Evolutionary conservation across 2,888 invertebrate species (phyloP).

Genomic region (Nomada hirtipes): DNA sequence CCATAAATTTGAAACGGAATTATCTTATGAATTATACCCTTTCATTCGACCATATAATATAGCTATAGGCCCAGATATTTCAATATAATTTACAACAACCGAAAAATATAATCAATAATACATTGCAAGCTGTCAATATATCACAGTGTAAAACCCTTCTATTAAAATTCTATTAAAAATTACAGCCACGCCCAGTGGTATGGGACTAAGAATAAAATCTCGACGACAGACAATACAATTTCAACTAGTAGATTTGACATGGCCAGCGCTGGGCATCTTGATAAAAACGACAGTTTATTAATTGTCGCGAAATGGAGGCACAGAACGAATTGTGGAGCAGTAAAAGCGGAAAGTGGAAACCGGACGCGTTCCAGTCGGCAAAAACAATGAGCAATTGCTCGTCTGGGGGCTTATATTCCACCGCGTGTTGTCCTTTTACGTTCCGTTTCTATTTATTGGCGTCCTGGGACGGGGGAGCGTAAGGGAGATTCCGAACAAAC

Average conservation of each 20-base stretch:
- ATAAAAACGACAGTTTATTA: conserved; percentile 34
- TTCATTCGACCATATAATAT: neutral
- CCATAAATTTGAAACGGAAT: neutral
- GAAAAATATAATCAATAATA: too few relatives aligned
- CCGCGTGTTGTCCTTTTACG: conserved; percentile 50
- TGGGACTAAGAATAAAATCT: too few relatives aligned
- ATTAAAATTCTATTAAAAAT: too few relatives aligned
- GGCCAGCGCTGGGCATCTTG: neutral
- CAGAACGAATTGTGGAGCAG: conserved; percentile 5
- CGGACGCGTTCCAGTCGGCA: conserved; percentile 34
- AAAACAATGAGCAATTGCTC: conserved; percentile 72
- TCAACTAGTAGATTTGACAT: neutral
- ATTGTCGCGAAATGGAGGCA: conserved; percentile 25
- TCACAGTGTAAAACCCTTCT: too few relatives aligned
- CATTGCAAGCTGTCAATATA: too few relatives aligned
- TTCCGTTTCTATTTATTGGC: conserved; percentile 67
- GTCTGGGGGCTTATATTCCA: conserved; percentile 58
- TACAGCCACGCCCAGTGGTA: too few relatives aligned
- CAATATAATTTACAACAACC: too few relatives aligned
- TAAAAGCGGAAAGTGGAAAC: conserved; percentile 27
- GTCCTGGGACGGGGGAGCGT: conserved; percentile 51
- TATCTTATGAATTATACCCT: neutral
- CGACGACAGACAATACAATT: too few relatives aligned
- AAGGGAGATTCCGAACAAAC: conserved; percentile 25
- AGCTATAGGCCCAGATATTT: too few relatives aligned